Conservation (phyloP, 37 sponge, comb jelly and placozoan genomes). For the Dysidea cf. avara region DNA sequence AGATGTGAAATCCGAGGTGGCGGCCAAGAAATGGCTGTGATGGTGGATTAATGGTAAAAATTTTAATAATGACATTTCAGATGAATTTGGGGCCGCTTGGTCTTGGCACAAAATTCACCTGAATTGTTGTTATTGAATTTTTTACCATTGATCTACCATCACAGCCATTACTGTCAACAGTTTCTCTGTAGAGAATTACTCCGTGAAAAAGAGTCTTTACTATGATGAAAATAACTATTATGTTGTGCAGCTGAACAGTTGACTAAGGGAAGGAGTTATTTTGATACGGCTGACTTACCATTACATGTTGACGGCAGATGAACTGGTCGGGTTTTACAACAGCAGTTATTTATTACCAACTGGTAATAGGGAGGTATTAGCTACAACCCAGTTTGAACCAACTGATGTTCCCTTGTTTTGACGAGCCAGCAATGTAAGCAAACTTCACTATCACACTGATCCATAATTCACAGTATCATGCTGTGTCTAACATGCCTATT, state of each 20-base stretch:
- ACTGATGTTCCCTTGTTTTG: slow-evolving; percentile 98
- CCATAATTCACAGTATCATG: slow-evolving; percentile 36
- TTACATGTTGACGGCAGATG: slow-evolving; percentile 56
- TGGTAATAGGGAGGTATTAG: slow-evolving; percentile 50
- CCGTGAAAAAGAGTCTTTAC: background rate
- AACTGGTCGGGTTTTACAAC: slow-evolving; percentile 78
- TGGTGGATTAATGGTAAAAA: no score
- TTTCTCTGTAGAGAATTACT: no score
- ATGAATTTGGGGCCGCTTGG: no score
- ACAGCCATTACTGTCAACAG: no score
- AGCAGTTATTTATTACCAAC: slow-evolving; percentile 83
- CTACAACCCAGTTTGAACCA: slow-evolving; percentile 96
- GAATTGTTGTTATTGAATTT: no score
- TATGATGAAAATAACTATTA: slow-evolving; percentile 54
- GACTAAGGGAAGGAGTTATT: slow-evolving; percentile 6
- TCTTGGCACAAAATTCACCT: no score
- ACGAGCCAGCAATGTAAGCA: slow-evolving; percentile 93
- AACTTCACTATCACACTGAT: slow-evolving; percentile 80
- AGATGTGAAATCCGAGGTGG: no score
- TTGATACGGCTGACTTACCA: slow-evolving; percentile 39
- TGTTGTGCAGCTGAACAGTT: slow-evolving; percentile 30
- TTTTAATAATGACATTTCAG: no score
- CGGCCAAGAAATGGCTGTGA: no score
- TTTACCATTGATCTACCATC: no score
- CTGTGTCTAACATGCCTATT: slow-evolving; percentile 85